These are phyloP conservation scores for Ctenicera cuprea DNA, from an alignment of 2,888 invertebrate species.

Conservation along the genomic window DNA sequence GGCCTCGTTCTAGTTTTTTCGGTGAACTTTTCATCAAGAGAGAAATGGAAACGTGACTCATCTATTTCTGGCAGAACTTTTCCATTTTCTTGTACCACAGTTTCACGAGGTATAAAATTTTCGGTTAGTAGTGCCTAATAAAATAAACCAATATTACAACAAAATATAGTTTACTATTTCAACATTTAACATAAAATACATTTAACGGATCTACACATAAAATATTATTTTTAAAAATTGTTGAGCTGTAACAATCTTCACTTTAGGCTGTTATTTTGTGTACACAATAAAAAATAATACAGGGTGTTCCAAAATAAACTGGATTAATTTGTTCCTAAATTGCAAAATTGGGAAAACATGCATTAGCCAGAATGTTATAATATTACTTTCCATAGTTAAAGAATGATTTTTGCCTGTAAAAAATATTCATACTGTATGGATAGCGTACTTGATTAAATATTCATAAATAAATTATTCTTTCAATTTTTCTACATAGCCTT, in stretches of 20 bases:
- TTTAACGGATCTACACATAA: neutral
- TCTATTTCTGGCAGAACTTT: slow-evolving; percentile 80
- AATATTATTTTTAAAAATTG: neutral
- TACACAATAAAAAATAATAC: too few species aligned
- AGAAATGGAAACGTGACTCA: slow-evolving; percentile 70
- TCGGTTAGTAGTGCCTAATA: slow-evolving; percentile 76
- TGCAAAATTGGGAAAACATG: neutral
- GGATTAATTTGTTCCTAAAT: neutral
- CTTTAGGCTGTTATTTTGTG: neutral
- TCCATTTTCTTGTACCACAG: slow-evolving; percentile 89
- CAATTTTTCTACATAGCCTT: too few species aligned
- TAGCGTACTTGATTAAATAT: too few species aligned
- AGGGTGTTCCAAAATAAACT: neutral
- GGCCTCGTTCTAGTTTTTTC: slow-evolving; percentile 74
- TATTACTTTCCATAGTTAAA: too few species aligned
- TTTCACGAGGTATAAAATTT: slow-evolving; percentile 75
- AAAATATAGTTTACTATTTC: neutral
- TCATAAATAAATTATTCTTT: too few species aligned
- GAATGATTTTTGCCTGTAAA: too few species aligned
- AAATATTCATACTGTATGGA: too few species aligned
- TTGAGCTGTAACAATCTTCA: neutral
- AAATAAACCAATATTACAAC: slow-evolving; percentile 56
- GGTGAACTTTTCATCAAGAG: slow-evolving; percentile 62
- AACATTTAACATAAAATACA: neutral
- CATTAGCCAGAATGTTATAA: too few species aligned